These are phyloP conservation scores for Callorhinus ursinus DNA, from an alignment of 2,113 vertebrate genomes.

Conservation along the genomic window DNA sequence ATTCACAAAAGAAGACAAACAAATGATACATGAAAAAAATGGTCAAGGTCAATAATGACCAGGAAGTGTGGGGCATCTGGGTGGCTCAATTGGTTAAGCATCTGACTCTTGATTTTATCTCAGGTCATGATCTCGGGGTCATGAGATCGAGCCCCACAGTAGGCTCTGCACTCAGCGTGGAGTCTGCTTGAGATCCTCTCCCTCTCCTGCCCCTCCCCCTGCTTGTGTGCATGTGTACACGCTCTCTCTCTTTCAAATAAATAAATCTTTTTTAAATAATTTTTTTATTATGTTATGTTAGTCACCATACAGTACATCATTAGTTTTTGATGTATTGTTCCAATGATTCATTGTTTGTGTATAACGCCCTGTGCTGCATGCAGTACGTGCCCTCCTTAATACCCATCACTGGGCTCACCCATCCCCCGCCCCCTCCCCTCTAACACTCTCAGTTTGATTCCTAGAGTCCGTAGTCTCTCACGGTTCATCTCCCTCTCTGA, in stretches of 20 bases:
- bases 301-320: no score
- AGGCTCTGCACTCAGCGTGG: not conserved
- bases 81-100: not conserved
- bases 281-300: no score
- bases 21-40: not conserved
- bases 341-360: no score
- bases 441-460: no score
- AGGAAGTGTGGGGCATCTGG: not conserved
- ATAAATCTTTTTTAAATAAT: not conserved
- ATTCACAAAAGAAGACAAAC: slow-evolving; percentile 10
- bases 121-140: not conserved
- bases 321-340: no score
- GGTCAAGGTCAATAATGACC: not conserved
- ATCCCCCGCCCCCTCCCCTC: no score
- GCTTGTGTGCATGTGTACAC: not conserved
- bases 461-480: no score
- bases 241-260: not conserved
- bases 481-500: no score
- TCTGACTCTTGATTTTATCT: not conserved
- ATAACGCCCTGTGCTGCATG: no score
- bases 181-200: not conserved
- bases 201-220: not conserved
- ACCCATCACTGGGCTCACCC: no score
- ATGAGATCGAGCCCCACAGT: not conserved
- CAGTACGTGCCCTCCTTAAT: no score